Evolutionary conservation across 2,113 vertebrate genomes (phyloP).

Genomic region (Pomatorhinus ruficollis): DNA sequence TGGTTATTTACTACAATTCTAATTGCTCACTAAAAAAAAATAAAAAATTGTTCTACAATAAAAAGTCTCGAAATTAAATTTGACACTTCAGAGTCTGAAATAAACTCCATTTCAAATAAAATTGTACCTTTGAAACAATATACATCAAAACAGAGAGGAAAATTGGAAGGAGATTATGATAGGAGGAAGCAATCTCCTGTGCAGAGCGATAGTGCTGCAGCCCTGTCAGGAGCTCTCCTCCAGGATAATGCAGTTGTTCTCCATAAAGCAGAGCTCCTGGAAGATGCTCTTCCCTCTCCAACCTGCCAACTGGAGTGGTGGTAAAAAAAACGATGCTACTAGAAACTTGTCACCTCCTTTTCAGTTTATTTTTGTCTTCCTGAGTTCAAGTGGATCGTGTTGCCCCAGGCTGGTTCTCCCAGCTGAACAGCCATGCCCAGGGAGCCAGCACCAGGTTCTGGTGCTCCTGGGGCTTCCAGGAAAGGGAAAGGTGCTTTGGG

Average conservation of each 20-base stretch:
- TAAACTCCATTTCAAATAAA: slow-evolving; percentile 37
- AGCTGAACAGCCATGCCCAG: neutral
- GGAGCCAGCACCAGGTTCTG: neutral
- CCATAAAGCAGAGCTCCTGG: neutral
- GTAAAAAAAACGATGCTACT: neutral
- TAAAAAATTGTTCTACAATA: neutral
- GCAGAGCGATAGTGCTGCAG: neutral
- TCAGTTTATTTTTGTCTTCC: neutral
- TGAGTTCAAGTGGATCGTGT: fast-evolving
- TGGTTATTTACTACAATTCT: neutral
- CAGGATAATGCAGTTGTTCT: neutral
- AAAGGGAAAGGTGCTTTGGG: neutral
- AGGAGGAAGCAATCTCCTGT: neutral
- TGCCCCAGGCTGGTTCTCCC: neutral
- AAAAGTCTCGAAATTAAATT: slow-evolving; percentile 36
- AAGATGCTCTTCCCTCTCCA: neutral
- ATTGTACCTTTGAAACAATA: slow-evolving; percentile 19
- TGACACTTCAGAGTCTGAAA: slow-evolving; percentile 22
- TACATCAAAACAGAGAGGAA: slow-evolving; percentile 12
- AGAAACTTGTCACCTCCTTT: neutral
- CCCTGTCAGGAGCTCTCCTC: slow-evolving; percentile 9
- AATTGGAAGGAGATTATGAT: slow-evolving; percentile 24
- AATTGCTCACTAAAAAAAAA: neutral
- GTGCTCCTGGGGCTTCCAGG: neutral
- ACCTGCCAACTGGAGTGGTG: neutral